These are phyloP conservation scores for Andrena fulva DNA, from an alignment of 2,888 invertebrate species.

Conservation along the genomic window DNA sequence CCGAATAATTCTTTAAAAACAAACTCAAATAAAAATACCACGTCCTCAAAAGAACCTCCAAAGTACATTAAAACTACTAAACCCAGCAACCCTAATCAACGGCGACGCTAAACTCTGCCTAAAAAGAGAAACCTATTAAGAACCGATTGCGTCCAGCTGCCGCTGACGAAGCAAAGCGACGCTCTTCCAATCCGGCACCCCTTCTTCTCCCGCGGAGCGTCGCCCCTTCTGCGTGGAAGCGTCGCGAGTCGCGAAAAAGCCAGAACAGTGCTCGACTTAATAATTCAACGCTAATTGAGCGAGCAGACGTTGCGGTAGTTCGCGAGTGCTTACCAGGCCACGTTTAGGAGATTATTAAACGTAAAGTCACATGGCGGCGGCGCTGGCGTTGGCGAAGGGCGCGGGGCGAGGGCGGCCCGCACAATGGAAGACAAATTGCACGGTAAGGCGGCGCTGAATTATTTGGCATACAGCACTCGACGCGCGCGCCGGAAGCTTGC, in stretches of 20 bases:
- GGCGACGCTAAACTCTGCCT: too few relatives aligned
- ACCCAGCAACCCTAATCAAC: too few relatives aligned
- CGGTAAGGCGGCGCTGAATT: conserved; percentile 38
- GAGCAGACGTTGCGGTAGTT: conserved; percentile 33
- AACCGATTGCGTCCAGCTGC: too few relatives aligned
- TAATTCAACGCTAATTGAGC: conserved; percentile 54
- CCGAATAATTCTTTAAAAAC: too few relatives aligned
- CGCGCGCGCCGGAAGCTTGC: conserved; percentile 28
- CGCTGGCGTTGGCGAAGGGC: background rate
- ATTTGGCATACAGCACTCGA: conserved; percentile 41
- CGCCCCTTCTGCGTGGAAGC: background rate
- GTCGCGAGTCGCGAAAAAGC: conserved; percentile 1
- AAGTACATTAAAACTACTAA: too few relatives aligned
- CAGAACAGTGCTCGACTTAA: conserved; percentile 22
- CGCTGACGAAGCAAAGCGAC: too few relatives aligned
- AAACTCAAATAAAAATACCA: too few relatives aligned
- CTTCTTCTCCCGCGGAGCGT: background rate
- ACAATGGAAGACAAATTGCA: conserved; percentile 64
- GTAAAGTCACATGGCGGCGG: conserved; percentile 40
- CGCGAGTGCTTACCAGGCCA: conserved; percentile 33
- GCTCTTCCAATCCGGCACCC: background rate
- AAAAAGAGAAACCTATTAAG: too few relatives aligned
- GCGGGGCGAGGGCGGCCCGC: conserved; percentile 5
- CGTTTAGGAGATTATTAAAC: conserved; percentile 55
- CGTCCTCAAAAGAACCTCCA: too few relatives aligned